Evolutionary conservation across 2,888 invertebrate genomes (phyloP).

Genomic region (Torymus auratus): DNA sequence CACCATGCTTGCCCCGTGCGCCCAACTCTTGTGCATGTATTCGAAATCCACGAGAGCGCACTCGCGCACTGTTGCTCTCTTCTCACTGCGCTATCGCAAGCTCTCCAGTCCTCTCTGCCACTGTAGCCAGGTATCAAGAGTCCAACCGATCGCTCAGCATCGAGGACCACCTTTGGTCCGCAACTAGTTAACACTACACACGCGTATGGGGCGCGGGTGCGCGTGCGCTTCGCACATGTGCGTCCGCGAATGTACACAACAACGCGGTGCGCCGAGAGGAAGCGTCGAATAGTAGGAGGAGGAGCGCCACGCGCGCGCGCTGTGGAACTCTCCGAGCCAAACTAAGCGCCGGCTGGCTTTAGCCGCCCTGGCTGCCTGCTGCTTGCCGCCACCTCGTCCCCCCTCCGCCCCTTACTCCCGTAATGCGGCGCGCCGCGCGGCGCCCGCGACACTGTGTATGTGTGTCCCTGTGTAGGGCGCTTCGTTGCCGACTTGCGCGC

Average conservation of each 20-base stretch:
- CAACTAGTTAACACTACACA: no score
- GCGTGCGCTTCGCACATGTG: background rate
- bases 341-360: conserved; percentile 60
- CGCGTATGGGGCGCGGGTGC: background rate
- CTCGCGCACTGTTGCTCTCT: background rate
- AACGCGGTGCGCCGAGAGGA: no score
- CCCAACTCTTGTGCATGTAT: background rate
- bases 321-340: conserved; percentile 60
- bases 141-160: no score
- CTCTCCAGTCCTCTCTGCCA: no score
- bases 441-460: no score
- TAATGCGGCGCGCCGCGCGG: no score
- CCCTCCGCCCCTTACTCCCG: no score
- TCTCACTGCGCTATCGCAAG: background rate
- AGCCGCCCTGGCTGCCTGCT: conserved; percentile 46
- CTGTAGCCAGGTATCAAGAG: no score
- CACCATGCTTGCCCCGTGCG: conserved; percentile 50
- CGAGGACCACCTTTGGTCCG: no score
- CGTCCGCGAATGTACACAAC: no score
- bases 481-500: background rate
- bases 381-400: conserved; percentile 10
- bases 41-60: background rate
- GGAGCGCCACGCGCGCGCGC: conserved; percentile 52
- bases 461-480: no score
- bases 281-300: no score